Evolutionary conservation across 1,140 invertebrate genomes (phyloP).

Genomic region (Ephestia elutella): DNA sequence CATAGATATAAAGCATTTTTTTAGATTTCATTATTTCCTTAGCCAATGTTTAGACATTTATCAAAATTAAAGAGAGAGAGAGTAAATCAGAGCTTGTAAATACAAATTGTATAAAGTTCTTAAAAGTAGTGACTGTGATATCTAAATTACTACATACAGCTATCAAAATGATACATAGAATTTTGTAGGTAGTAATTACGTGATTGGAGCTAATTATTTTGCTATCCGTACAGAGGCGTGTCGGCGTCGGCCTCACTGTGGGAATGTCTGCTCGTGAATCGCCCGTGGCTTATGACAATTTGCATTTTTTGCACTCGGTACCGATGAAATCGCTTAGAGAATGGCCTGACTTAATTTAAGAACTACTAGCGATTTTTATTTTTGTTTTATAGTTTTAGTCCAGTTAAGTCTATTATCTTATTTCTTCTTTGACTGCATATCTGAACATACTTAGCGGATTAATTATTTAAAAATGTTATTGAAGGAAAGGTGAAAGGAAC

Average conservation of each 20-base stretch:
- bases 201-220: slow-evolving; percentile 20
- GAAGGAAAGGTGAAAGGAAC: no score
- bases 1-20: no score
- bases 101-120: no score
- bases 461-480: no score
- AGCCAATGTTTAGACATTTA: no score
- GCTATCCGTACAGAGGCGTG: slow-evolving; percentile 38
- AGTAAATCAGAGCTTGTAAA: no score
- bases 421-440: no score
- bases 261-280: slow-evolving; percentile 64
- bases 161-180: not conserved
- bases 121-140: no score
- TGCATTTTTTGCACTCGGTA: slow-evolving; percentile 66
- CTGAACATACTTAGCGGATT: no score
- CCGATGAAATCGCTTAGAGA: slow-evolving; percentile 47
- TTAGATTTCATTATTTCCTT: no score
- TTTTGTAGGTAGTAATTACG: not conserved
- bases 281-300: slow-evolving; percentile 56
- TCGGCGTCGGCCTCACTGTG: slow-evolving; percentile 30
- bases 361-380: slow-evolving; percentile 8
- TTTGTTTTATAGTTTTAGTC: not conserved
- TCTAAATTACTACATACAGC: not conserved
- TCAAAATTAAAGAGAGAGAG: no score
- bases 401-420: no score
- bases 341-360: slow-evolving; percentile 17